A percentile compares a stretch with the other conserved stretches of the same genome.
Evolutionary conservation across 1,140 invertebrate species (phyloP).

Genomic region (Melipona quadrifasciata): DNA sequence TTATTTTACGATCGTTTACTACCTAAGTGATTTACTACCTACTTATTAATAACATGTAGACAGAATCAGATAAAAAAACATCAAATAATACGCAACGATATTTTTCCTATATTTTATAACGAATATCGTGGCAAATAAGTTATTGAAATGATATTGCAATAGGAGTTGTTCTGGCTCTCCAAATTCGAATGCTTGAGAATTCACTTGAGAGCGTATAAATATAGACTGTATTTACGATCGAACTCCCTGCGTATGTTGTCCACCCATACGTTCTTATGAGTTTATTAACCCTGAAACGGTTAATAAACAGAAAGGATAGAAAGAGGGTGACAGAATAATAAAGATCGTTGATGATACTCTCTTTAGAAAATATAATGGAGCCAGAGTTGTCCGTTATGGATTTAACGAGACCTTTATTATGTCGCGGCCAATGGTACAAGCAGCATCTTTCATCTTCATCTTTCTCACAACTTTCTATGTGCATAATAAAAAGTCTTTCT

Average conservation of each 20-base stretch:
- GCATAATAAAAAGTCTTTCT: neutral
- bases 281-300: conserved; percentile 85
- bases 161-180: neutral
- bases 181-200: conserved; percentile 9
- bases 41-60: too few species aligned
- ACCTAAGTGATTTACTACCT: too few species aligned
- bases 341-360: conserved; percentile 79
- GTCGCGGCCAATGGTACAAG: neutral
- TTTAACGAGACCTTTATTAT: conserved; percentile 4
- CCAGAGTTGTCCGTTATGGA: neutral
- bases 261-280: conserved; percentile 74
- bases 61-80: neutral
- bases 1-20: too few species aligned
- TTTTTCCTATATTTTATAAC: neutral
- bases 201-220: conserved; percentile 16
- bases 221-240: conserved; percentile 24
- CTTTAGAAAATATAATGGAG: conserved; percentile 6
- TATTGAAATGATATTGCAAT: neutral
- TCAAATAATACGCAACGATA: neutral
- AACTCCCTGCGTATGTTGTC: too few species aligned
- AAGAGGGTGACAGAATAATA: conserved; percentile 87
- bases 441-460: neutral
- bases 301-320: conserved; percentile 62
- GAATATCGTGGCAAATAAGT: neutral
- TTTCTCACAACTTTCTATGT: neutral